Evolutionary conservation across 2,888 invertebrate genomes (phyloP).

Genomic region (Scrobipalpa atriplicella): DNA sequence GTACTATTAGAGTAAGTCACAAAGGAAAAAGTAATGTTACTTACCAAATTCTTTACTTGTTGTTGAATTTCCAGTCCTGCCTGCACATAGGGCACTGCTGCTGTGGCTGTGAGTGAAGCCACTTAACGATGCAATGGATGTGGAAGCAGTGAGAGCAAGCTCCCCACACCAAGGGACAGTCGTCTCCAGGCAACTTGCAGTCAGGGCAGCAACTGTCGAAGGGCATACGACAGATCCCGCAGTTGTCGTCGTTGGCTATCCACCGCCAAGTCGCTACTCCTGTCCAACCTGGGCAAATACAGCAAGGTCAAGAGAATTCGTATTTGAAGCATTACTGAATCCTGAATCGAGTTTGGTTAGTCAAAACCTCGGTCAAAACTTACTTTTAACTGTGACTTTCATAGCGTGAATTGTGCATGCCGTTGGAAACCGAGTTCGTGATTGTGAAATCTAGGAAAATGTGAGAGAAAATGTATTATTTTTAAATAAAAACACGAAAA

Average conservation of each 20-base stretch:
- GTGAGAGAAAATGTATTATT: neutral
- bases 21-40: conserved; percentile 5
- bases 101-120: conserved; percentile 97
- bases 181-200: conserved; percentile 98
- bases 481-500: neutral
- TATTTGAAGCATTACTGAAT: conserved; percentile 23
- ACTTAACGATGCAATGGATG: conserved; percentile 99
- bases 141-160: conserved; percentile 99
- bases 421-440: neutral
- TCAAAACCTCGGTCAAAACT: conserved; percentile 56
- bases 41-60: conserved; percentile 74
- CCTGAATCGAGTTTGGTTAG: conserved; percentile 15
- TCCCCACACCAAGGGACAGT: conserved; percentile 99
- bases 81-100: conserved; percentile 98
- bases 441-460: neutral
- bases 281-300: conserved; percentile 87
- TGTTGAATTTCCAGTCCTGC: conserved; percentile 99
- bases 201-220: conserved; percentile 99
- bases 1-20: too few relatives aligned
- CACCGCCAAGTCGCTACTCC: conserved; percentile 99
- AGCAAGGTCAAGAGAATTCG: conserved; percentile 34
- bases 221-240: conserved; percentile 99
- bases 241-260: conserved; percentile 99
- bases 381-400: conserved; percentile 86
- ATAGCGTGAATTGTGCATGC: conserved; percentile 58